A percentile compares a stretch with the other conserved stretches of the same genome.
These are phyloP conservation scores for Alcis repandata DNA, from an alignment of 2,888 invertebrate genomes.

Conservation along the genomic window DNA sequence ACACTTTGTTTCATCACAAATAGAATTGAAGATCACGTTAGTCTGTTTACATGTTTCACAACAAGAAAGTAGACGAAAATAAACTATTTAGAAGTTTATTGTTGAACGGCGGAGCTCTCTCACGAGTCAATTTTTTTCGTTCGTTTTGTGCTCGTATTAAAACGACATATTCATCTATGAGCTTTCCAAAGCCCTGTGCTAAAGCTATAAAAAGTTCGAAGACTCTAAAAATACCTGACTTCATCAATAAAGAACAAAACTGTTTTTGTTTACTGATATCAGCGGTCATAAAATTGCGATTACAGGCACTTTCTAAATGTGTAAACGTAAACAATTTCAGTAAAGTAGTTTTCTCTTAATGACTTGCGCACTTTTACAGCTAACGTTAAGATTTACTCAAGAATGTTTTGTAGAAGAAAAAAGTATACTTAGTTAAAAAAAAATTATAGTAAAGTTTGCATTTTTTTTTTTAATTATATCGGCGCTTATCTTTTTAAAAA, in stretches of 20 bases:
- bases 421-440: background rate
- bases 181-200: no score
- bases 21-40: constrained; percentile 25
- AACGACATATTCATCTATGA: no score
- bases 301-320: constrained; percentile 6
- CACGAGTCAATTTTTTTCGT: background rate
- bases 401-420: background rate
- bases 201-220: background rate
- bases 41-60: constrained; percentile 28
- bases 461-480: no score
- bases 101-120: background rate
- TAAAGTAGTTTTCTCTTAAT: constrained; percentile 3
- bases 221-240: background rate
- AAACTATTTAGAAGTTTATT: constrained; percentile 18
- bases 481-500: constrained; percentile 7
- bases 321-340: constrained; percentile 9
- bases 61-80: constrained; percentile 31
- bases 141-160: no score
- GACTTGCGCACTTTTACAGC: background rate
- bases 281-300: background rate
- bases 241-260: constrained; percentile 7
- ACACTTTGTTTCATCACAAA: constrained; percentile 21
- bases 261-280: constrained; percentile 8
- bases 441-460: no score
- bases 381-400: background rate